Evolutionary conservation across 1,140 invertebrate species (phyloP).

Genomic region (Brachionus paranguensis): DNA sequence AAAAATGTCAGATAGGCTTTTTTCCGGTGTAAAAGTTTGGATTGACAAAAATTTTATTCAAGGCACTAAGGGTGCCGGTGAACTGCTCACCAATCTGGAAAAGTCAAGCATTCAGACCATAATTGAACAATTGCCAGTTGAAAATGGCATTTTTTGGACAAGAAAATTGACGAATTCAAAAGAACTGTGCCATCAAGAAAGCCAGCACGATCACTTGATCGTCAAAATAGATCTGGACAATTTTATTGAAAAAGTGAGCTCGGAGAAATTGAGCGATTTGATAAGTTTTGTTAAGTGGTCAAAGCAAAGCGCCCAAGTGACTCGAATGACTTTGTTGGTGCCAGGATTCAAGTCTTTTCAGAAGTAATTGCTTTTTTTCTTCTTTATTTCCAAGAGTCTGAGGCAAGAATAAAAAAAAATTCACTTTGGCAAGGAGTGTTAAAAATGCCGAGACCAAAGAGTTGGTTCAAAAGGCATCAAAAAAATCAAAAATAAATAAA

Average conservation of each 20-base stretch:
- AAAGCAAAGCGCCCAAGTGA: constrained; percentile 11
- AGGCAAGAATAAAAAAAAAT: background rate
- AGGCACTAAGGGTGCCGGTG: background rate
- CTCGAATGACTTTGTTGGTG: background rate
- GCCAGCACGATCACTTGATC: constrained; percentile 23
- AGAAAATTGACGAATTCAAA: background rate
- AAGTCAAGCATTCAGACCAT: constrained; percentile 17
- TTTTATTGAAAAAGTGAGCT: background rate
- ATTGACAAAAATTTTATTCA: constrained; percentile 31
- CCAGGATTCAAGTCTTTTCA: constrained; percentile 17
- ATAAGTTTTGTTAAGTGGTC: background rate
- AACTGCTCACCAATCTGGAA: constrained; percentile 17
- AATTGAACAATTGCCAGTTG: constrained; percentile 23
- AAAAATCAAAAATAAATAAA: background rate
- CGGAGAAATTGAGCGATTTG: background rate
- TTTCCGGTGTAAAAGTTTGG: constrained; percentile 14
- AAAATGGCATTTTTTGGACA: constrained; percentile 36
- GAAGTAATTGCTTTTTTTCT: background rate
- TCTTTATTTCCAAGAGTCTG: background rate
- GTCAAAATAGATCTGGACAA: constrained; percentile 5
- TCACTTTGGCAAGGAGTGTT: background rate
- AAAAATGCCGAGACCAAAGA: background rate
- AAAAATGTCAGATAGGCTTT: background rate
- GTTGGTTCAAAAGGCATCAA: background rate
- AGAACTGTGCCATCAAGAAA: background rate